Base-by-base conservation (phyloP, 2,888 invertebrate genomes). In the Erebia aethiops region DNA sequence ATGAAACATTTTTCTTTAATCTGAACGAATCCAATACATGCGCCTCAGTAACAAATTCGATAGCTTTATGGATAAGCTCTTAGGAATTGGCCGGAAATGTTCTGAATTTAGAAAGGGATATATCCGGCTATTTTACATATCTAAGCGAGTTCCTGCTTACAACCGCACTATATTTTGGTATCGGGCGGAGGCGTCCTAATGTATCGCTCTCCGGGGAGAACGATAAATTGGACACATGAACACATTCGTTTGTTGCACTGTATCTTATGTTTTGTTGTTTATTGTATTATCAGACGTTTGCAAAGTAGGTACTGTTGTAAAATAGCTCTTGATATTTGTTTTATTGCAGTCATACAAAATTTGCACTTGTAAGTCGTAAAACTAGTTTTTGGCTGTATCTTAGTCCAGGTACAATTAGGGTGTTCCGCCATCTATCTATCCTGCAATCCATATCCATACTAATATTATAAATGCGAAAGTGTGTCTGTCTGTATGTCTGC, bases 51-150 rank as follows among this genome's bases (percentile, higher is more conserved):
- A 90, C 90, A 89, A 90, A 90, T 90, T 52, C 52, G 84, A 83
- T 87, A 89, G 88, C 87, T 89, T 87, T 83, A 84, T 83, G 89
- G 89, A 87, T 86, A 84, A 86, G 86, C 86, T 85, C 83, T 71
- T 80, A 84, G 82, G 84, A 83, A 87, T 85, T 81, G 84, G 84
- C 80, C 82, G 81, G 82, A 86, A 89, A 89, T 88, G 86, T 90
- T 89, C 89, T 84, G 86, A 74, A 82, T 78, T 81, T 80, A 81
- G 80, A 67, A 67, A 79, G 78, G 79, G 80, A 81, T 82, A 84
- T 82, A 84, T 82, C 83, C 79, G 79, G 79, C 79, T 86, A 83
- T 85, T 88, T 88, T 83, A 84, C 81, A 80, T 82, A 81, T 83
- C 83, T 82, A 77, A 67, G 67, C 67, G 60, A 67, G 67, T 61